A percentile compares a stretch with the other conserved stretches of the same genome.
phyloP scores from a whole-genome alignment of 2,797 vertebrate genomes.

The Phaenicophaeus curvirostris region DNA sequence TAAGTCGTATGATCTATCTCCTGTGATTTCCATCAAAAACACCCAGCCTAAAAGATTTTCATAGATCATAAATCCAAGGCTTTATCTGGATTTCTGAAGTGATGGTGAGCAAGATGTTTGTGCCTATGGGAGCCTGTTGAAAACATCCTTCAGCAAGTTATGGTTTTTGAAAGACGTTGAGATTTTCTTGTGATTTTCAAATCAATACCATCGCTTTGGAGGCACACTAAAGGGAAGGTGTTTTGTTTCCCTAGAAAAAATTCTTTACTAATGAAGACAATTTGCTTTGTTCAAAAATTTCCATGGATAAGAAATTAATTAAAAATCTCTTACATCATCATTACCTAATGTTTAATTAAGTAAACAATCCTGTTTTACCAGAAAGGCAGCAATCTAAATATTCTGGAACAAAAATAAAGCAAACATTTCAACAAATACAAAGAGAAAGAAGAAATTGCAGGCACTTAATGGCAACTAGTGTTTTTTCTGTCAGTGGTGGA shows the following conservation, averaged over 20 bases:
- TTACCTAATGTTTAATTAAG: constrained; percentile 2
- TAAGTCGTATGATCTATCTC: background rate
- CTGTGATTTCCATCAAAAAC: constrained; percentile 48
- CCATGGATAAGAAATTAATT: background rate
- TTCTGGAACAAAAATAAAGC: background rate
- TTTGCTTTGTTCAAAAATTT: background rate
- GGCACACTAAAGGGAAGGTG: background rate
- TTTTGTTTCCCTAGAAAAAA: background rate
- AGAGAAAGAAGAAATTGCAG: background rate
- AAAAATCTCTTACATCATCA: background rate
- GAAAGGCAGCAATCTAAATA: background rate
- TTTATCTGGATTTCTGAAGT: constrained; percentile 29
- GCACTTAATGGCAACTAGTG: background rate
- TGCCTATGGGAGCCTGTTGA: background rate
- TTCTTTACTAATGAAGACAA: background rate
- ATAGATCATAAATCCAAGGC: constrained; percentile 27
- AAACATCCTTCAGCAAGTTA: constrained; percentile 30
- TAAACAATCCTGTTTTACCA: background rate
- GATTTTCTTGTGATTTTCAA: constrained; percentile 46
- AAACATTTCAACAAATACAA: background rate
- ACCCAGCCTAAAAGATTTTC: constrained; percentile 23
- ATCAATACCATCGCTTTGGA: constrained; percentile 25
- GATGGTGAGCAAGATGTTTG: constrained; percentile 4
- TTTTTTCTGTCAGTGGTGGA: background rate
- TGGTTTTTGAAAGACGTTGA: constrained; percentile 5